Base-by-base conservation (phyloP, 1,140 invertebrate genomes). In the Dendrolimus kikuchii region DNA sequence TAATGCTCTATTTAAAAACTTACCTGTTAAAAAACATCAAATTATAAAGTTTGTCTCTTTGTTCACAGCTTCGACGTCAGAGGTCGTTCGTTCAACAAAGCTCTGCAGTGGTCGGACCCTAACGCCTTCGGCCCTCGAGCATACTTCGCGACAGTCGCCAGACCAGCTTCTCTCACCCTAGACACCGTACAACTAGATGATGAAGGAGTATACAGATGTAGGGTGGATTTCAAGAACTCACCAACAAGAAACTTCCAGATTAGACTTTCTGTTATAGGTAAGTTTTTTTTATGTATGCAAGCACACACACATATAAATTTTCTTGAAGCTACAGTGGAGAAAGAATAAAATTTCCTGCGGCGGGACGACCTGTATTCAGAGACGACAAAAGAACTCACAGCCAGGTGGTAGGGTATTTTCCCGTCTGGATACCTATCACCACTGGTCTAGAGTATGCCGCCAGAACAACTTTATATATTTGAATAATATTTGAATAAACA, bases 241-340 rank as follows among this genome's bases (percentile, higher is more conserved):
- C 95, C 95, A 0, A 96, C 95, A 10, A 90, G 95, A 60, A 97
- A 97, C 86, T 95, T 93, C 74, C 93, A 95, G 81, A 95, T 97
- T 75, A 94, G 95, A 75, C 90, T 98, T 64, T 95, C 95, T 69
- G 95, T 97, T 67, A 96, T 96, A 73, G 95, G 96, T 98, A 88
- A 93, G 93, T 89, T 3, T 23, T 23, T n/a, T 2, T 38, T 10
- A 55, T 45, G 38, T 38, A 37, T 8, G 2, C 8, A 49, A 40
- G 2, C 4, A 46, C 40, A 46, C 23, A 36, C 23, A 23, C 23
- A 23, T 3, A 23, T 23, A 23, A 1, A 23, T 23, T 23, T 23
- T 23, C 23, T 23, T 23, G 3, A 23, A 23, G 23, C 23, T 23
- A 23, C 23, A 1, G 23, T 3, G 3, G 23, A 23, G 23, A 23